A percentile compares a stretch with the other conserved stretches of the same genome.
These are phyloP conservation scores for Morpho deidamia DNA, from an alignment of 2,888 invertebrate genomes.

Conservation along the genomic window DNA sequence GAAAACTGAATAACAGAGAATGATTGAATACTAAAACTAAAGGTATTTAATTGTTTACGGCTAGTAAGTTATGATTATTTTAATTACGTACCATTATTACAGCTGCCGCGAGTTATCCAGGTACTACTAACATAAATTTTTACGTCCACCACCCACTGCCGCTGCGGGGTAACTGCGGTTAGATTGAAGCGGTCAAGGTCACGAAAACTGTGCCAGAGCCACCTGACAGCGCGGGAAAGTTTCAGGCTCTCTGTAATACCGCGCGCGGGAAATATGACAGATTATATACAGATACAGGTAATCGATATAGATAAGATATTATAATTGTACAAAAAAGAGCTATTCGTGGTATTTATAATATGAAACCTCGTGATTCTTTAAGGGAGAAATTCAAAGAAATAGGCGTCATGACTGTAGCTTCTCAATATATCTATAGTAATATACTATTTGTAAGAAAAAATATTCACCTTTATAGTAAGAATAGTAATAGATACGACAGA, in stretches of 20 bases:
- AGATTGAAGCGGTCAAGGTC: constrained; percentile 60
- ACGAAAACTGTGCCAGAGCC: constrained; percentile 64
- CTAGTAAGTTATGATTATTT: constrained; percentile 30
- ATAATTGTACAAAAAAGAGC: background rate
- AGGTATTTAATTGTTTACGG: background rate
- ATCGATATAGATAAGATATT: background rate
- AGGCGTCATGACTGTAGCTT: too few relatives aligned
- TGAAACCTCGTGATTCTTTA: too few relatives aligned
- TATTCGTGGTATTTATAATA: too few relatives aligned
- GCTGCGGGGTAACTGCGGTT: constrained; percentile 62
- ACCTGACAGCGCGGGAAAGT: constrained; percentile 60
- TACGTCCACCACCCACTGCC: constrained; percentile 32
- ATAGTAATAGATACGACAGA: too few relatives aligned
- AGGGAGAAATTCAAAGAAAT: too few relatives aligned
- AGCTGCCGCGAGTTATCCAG: constrained; percentile 35
- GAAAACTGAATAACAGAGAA: too few relatives aligned
- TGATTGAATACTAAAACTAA: too few relatives aligned
- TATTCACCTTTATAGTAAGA: too few relatives aligned
- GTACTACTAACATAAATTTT: constrained; percentile 29
- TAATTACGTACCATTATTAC: constrained; percentile 49
- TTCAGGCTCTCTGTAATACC: constrained; percentile 15
- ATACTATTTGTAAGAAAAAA: too few relatives aligned
- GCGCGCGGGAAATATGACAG: constrained; percentile 25
- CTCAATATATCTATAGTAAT: too few relatives aligned
- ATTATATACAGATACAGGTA: background rate